Percentiles rank a stretch among this genome's conserved stretches.
Evolutionary conservation across 1,140 invertebrate genomes (phyloP).

Genomic region (Onthophagus taurus): DNA sequence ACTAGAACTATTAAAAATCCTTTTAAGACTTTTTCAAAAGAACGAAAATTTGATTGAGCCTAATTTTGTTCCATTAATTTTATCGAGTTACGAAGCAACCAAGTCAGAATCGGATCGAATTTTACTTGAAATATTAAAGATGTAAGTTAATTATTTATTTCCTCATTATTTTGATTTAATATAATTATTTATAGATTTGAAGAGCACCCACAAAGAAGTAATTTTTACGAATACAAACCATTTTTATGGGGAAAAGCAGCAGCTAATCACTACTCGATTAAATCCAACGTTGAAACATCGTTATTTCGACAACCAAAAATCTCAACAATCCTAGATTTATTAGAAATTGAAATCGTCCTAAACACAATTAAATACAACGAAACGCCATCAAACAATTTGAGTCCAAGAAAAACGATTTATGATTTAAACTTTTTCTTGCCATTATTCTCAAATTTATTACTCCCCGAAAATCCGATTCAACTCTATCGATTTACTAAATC

Average conservation of each 20-base stretch:
- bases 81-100: conserved; percentile 62
- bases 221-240: conserved; percentile 57
- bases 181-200: conserved; percentile 25
- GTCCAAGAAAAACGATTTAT: conserved; percentile 43
- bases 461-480: conserved; percentile 52
- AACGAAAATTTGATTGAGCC: conserved; percentile 50
- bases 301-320: conserved; percentile 60
- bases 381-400: conserved; percentile 20
- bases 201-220: conserved; percentile 18
- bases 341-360: conserved; percentile 51
- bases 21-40: conserved; percentile 48
- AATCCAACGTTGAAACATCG: conserved; percentile 46
- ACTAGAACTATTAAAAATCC: conserved; percentile 48
- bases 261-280: conserved; percentile 61
- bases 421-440: conserved; percentile 66
- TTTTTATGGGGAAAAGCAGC: conserved; percentile 72
- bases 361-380: conserved; percentile 65
- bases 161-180: not conserved
- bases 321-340: conserved; percentile 59
- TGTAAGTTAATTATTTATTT: conserved; percentile 23
- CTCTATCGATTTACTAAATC: conserved; percentile 54
- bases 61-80: conserved; percentile 57
- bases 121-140: conserved; percentile 24
- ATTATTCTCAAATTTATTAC: conserved; percentile 52
- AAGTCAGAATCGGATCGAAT: conserved; percentile 47